Conservation (phyloP, 2,797 vertebrate genomes). For the Scarus forsteni region DNA sequence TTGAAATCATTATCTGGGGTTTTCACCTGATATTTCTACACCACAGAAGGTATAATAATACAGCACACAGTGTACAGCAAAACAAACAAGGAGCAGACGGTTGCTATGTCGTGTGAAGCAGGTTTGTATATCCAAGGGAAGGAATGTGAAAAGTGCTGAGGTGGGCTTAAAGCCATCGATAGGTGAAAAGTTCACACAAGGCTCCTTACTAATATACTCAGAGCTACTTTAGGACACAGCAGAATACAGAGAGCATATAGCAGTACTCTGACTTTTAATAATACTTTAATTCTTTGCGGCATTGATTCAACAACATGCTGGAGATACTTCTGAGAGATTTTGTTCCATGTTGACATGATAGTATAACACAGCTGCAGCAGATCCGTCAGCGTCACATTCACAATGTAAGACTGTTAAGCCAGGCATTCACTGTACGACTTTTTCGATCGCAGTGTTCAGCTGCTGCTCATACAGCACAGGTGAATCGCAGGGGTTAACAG, state of each 20-base stretch:
- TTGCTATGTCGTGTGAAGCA: neutral
- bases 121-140: neutral
- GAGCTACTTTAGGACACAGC: constrained; percentile 36
- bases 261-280: neutral
- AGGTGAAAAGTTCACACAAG: constrained; percentile 28
- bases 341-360: too few relatives aligned
- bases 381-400: too few relatives aligned
- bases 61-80: neutral
- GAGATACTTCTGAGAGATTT: too few relatives aligned
- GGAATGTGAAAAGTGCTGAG: constrained; percentile 23
- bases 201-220: constrained; percentile 38
- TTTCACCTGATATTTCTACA: constrained; percentile 5
- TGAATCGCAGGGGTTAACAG: too few relatives aligned
- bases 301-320: too few relatives aligned
- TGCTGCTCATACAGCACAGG: too few relatives aligned
- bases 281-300: neutral
- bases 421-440: too few relatives aligned
- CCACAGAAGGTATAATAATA: constrained; percentile 12
- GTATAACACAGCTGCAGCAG: too few relatives aligned
- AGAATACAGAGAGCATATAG: too few relatives aligned
- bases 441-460: too few relatives aligned
- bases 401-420: too few relatives aligned
- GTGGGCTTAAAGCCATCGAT: constrained; percentile 25
- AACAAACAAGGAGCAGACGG: constrained; percentile 3
- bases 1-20: neutral